A percentile compares a stretch with the other conserved stretches of the same genome.
Evolutionary conservation across 2,113 vertebrate genomes (phyloP).

Genomic region (Prunella fulvescens): DNA sequence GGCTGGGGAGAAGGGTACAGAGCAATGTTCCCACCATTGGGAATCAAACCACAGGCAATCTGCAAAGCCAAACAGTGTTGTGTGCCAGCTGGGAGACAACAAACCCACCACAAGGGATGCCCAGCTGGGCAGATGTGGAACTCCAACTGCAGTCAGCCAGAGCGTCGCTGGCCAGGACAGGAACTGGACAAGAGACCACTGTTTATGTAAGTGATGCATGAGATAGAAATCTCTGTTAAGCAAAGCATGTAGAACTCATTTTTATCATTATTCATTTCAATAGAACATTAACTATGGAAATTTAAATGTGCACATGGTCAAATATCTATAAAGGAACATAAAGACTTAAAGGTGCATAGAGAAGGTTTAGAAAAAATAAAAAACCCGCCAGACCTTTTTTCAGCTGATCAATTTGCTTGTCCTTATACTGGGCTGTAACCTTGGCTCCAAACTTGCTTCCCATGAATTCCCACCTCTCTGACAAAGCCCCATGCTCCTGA

Average conservation of each 20-base stretch:
- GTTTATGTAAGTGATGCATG: neutral
- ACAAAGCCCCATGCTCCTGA: fast-evolving
- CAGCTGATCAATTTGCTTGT: neutral
- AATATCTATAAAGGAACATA: neutral
- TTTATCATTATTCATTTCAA: neutral
- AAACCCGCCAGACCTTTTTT: neutral
- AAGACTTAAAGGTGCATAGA: neutral
- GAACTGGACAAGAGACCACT: neutral
- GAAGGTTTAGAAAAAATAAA: neutral
- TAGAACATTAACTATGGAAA: neutral
- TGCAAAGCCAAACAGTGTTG: neutral
- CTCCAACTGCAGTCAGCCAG: neutral
- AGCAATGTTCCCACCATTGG: neutral
- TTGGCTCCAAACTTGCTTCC: neutral
- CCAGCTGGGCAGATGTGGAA: neutral
- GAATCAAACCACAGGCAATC: neutral
- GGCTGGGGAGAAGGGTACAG: neutral
- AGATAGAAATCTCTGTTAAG: neutral
- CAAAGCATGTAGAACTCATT: neutral
- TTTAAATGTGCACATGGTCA: neutral
- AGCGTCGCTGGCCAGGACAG: neutral
- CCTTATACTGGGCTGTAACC: neutral
- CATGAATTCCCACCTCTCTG: neutral
- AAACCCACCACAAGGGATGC: neutral
- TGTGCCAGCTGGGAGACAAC: neutral